Evolutionary conservation across 2,113 vertebrate genomes (phyloP).

Genomic region (Tauraco erythrolophus): DNA sequence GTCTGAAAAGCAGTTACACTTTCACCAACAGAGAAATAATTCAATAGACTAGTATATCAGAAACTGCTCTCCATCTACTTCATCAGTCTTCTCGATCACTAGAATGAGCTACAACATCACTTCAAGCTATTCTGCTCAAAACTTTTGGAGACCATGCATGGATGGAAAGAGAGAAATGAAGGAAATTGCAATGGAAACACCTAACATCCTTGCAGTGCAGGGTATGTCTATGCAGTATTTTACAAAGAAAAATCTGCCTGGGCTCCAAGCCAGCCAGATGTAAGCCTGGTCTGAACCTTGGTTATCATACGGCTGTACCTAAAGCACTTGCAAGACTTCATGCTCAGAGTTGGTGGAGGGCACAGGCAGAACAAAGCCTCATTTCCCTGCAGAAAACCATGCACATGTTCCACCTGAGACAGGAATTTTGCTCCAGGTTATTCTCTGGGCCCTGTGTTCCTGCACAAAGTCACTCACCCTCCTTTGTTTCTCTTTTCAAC

Average conservation of each 20-base stretch:
- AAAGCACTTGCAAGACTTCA: no score
- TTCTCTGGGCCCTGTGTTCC: background rate
- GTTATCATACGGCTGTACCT: no score
- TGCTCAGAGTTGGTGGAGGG: background rate
- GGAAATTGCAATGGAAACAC: background rate
- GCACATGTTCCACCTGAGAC: background rate
- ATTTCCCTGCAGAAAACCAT: no score
- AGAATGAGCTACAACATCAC: background rate
- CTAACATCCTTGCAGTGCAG: no score
- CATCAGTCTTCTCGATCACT: background rate
- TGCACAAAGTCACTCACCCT: rapidly evolving
- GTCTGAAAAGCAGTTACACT: background rate
- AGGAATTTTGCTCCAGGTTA: background rate
- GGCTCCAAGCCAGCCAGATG: background rate
- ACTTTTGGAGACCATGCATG: background rate
- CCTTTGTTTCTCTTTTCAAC: background rate
- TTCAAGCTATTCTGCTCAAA: background rate
- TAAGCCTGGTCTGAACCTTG: background rate
- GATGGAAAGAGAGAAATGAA: background rate
- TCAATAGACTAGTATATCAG: background rate
- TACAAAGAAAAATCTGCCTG: background rate
- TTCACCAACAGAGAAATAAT: background rate
- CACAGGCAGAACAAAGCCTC: background rate
- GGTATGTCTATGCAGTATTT: background rate
- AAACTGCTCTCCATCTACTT: background rate